phyloP scores from a whole-genome alignment of 2,797 vertebrate species.

The Emydoidea blandingii region DNA sequence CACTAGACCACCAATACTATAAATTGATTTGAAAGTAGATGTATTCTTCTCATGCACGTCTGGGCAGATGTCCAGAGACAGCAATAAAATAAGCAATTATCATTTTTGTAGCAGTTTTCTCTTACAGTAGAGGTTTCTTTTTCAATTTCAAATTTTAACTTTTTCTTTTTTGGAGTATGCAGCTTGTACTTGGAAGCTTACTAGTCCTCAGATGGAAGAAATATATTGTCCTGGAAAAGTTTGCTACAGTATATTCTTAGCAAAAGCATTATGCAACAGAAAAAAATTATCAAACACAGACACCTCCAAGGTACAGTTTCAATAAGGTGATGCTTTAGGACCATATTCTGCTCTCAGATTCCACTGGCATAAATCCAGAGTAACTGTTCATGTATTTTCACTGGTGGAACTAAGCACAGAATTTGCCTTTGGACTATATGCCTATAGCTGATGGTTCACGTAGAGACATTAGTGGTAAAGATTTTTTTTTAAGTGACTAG shows the following conservation, averaged over 20 bases:
- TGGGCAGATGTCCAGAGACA: conserved; percentile 30
- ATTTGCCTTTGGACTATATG: not conserved
- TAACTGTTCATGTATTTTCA: not conserved
- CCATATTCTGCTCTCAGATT: not conserved
- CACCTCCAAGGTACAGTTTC: not conserved
- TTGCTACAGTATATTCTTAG: not conserved
- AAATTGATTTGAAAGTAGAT: conserved; percentile 32
- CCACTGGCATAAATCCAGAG: fast-evolving
- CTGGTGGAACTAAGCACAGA: not conserved
- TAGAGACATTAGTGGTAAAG: not conserved
- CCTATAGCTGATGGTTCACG: not conserved
- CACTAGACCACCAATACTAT: conserved; percentile 27
- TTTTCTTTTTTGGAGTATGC: conserved; percentile 12
- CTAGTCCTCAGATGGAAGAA: not conserved
- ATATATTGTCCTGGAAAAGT: not conserved
- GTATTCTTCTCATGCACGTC: not conserved
- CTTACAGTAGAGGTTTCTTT: conserved; percentile 8
- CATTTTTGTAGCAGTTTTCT: conserved; percentile 18
- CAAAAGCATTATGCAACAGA: not conserved
- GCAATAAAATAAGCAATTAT: conserved; percentile 17
- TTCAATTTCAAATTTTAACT: conserved; percentile 24
- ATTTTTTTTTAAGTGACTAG: not conserved
- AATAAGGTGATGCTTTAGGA: not conserved
- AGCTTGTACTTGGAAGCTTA: not conserved
- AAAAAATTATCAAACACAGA: not conserved